A percentile compares a stretch with the other conserved stretches of the same genome.
Conservation (phyloP, 2,113 vertebrate species). For the Hypomesus transpacificus region DNA sequence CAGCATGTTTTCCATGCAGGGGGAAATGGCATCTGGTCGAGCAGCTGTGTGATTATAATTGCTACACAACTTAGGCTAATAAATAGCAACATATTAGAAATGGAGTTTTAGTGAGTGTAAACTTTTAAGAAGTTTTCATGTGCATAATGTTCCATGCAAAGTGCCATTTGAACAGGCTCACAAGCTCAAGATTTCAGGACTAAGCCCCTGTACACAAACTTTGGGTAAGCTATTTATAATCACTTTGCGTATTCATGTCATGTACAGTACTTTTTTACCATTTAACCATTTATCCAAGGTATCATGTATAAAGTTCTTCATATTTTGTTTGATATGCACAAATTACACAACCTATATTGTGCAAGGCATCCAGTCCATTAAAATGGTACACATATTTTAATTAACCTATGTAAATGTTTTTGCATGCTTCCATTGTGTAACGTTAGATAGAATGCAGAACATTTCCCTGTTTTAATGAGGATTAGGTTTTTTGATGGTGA, state of each 20-base stretch:
- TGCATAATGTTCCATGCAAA: constrained; percentile 14
- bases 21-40: constrained; percentile 66
- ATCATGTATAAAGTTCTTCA: no score
- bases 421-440: constrained; percentile 55
- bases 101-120: constrained; percentile 46
- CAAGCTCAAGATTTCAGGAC: no score
- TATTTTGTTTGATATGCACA: no score
- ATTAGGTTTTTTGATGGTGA: constrained; percentile 33
- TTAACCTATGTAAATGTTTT: constrained; percentile 69
- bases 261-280: no score
- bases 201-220: no score
- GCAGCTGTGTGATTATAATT: constrained; percentile 70
- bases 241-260: no score
- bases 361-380: constrained; percentile 29
- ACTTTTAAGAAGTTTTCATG: constrained; percentile 29
- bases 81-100: constrained; percentile 61
- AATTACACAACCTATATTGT: no score
- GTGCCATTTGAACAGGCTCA: no score
- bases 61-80: constrained; percentile 59
- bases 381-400: constrained; percentile 66
- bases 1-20: constrained; percentile 58
- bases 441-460: constrained; percentile 53
- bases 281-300: no score
- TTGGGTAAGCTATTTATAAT: no score
- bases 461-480: constrained; percentile 44